Evolutionary conservation across 2,888 invertebrate species (phyloP).

Genomic region (Drosophila mimica): DNA sequence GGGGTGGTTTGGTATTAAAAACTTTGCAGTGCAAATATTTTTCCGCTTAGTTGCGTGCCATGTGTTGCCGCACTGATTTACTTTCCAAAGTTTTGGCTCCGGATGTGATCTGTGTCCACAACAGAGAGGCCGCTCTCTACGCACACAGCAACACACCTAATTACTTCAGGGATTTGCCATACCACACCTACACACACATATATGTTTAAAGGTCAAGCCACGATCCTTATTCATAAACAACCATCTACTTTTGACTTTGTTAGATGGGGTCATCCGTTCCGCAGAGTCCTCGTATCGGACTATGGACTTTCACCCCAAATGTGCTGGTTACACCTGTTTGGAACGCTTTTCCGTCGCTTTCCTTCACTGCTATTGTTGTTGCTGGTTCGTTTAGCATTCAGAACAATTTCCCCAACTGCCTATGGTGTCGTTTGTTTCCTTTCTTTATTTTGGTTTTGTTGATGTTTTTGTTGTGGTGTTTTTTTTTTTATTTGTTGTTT

Average conservation of each 20-base stretch:
- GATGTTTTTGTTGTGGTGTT: not conserved
- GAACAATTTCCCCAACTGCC: slow-evolving; percentile 48
- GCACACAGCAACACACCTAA: slow-evolving; percentile 52
- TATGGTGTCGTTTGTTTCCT: slow-evolving; percentile 51
- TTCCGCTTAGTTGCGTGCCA: slow-evolving; percentile 80
- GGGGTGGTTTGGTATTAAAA: slow-evolving; percentile 43
- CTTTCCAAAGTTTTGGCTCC: slow-evolving; percentile 63
- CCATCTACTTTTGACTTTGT: slow-evolving; percentile 49
- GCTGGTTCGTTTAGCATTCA: slow-evolving; percentile 62
- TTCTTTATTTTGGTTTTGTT: slow-evolving; percentile 34
- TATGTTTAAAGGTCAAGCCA: slow-evolving; percentile 33
- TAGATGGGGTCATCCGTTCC: slow-evolving; percentile 60
- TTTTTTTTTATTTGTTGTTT: not conserved
- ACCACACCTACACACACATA: not conserved
- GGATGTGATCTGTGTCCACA: slow-evolving; percentile 45
- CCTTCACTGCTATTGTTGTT: slow-evolving; percentile 5
- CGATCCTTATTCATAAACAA: slow-evolving; percentile 5
- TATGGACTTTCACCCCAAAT: slow-evolving; percentile 20
- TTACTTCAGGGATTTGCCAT: slow-evolving; percentile 66
- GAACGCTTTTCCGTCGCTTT: slow-evolving; percentile 7
- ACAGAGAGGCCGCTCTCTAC: not conserved
- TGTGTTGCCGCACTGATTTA: slow-evolving; percentile 77
- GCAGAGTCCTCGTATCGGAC: slow-evolving; percentile 34
- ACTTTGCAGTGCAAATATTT: slow-evolving; percentile 72
- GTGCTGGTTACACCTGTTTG: slow-evolving; percentile 51